phyloP scores from a whole-genome alignment of 1,140 invertebrate genomes.

The Parasteatoda tepidariorum region DNA sequence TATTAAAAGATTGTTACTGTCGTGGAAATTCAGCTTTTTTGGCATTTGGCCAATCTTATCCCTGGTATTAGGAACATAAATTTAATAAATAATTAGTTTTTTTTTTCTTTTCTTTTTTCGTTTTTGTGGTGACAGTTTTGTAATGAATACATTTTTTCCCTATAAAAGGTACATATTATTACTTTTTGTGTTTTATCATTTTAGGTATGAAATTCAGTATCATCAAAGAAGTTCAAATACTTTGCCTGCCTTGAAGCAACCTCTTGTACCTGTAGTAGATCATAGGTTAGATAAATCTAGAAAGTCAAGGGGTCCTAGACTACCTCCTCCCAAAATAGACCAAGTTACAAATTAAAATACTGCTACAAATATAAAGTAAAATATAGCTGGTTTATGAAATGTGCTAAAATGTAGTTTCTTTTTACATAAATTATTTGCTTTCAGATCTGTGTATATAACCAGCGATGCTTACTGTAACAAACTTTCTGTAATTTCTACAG shows the following conservation, averaged over 20 bases:
- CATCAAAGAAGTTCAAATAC: conserved; percentile 45
- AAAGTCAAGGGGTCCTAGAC: conserved; percentile 38
- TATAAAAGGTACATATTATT: neutral
- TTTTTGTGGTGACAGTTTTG: neutral
- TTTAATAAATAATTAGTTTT: neutral
- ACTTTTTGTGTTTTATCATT: neutral
- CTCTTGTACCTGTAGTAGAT: conserved; percentile 55
- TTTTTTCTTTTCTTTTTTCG: neutral
- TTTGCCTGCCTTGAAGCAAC: conserved; percentile 55
- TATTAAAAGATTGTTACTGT: no score
- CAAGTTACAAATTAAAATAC: conserved; percentile 52
- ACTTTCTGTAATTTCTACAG: no score
- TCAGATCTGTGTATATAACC: no score
- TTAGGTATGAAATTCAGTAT: conserved; percentile 57
- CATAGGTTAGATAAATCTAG: conserved; percentile 54
- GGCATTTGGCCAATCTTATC: no score
- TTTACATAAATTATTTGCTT: no score
- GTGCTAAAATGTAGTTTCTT: no score
- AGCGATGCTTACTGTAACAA: no score
- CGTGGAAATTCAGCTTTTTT: no score
- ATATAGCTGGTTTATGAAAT: no score
- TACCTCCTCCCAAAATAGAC: conserved; percentile 34
- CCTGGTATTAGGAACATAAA: neutral
- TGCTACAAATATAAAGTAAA: no score
- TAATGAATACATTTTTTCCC: neutral